Percentiles rank a stretch among this genome's conserved stretches.
Evolutionary conservation across 2,888 invertebrate genomes (phyloP).

Genomic region (Bombylius discolor): DNA sequence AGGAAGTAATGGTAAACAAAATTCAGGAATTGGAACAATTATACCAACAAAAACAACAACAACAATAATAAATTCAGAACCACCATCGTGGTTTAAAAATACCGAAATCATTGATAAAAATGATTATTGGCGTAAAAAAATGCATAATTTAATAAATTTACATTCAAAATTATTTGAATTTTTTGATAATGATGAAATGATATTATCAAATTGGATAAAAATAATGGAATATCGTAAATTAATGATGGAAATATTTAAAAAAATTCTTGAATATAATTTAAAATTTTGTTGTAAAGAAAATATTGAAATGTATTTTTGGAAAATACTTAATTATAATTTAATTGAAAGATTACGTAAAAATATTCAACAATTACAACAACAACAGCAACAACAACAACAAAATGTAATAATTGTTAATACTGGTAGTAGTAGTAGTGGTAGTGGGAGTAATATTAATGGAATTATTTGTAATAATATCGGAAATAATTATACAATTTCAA

Average conservation of each 20-base stretch:
- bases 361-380: not conserved
- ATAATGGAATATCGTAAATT: constrained; percentile 46
- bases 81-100: not conserved
- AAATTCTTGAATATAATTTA: constrained; percentile 60
- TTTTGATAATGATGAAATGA: not conserved
- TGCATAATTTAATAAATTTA: not conserved
- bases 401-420: too few relatives aligned
- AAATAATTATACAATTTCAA: not conserved
- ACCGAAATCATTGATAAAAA: not conserved
- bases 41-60: too few relatives aligned
- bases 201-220: constrained; percentile 47
- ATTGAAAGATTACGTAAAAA: not conserved
- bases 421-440: too few relatives aligned
- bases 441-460: too few relatives aligned
- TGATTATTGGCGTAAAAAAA: not conserved
- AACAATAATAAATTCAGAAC: not conserved
- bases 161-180: not conserved
- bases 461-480: not conserved
- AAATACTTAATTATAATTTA: constrained; percentile 74
- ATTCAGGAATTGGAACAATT: not conserved
- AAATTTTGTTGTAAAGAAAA: constrained; percentile 79
- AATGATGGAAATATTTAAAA: constrained; percentile 54
- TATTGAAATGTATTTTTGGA: constrained; percentile 85
- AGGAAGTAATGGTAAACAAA: too few relatives aligned
- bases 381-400: not conserved